Conservation (phyloP, 1,140 invertebrate genomes). For the Bombus cullumanus region DNA sequence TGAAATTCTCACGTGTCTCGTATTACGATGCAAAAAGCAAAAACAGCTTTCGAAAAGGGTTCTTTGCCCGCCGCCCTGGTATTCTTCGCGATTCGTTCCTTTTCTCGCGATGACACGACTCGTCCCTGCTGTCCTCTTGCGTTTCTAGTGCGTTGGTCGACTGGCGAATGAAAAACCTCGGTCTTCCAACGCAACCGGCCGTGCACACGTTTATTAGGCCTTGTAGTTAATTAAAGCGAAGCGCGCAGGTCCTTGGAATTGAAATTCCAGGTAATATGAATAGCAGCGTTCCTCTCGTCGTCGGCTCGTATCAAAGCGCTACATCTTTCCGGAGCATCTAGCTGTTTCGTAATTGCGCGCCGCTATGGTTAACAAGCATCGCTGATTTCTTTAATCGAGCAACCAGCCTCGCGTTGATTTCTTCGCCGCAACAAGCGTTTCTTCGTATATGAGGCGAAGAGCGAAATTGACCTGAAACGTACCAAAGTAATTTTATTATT, state of each 20-base stretch:
- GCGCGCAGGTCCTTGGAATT: constrained; percentile 26
- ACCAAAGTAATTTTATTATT: background rate
- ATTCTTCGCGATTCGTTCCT: background rate
- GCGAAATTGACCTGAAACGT: background rate
- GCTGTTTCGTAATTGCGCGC: constrained; percentile 39
- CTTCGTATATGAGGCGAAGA: background rate
- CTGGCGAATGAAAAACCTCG: constrained; percentile 4
- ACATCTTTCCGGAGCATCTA: constrained; percentile 56
- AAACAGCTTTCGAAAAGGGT: background rate
- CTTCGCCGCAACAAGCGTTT: background rate
- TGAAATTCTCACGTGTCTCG: background rate
- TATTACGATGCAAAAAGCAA: background rate
- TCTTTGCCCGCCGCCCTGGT: no score
- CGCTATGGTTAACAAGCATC: constrained; percentile 15
- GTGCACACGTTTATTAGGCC: constrained; percentile 34
- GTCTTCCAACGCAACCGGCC: constrained; percentile 8
- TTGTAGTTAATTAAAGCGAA: constrained; percentile 47
- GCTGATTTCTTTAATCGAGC: constrained; percentile 17
- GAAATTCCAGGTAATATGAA: constrained; percentile 56
- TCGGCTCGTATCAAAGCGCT: constrained; percentile 34
- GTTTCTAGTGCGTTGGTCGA: background rate
- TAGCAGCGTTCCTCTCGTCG: constrained; percentile 27
- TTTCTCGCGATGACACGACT: background rate
- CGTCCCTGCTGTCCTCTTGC: background rate
- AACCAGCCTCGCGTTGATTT: background rate